These are phyloP conservation scores for Drosophila stalkeri DNA, from an alignment of 2,888 invertebrate species.

Conservation along the genomic window DNA sequence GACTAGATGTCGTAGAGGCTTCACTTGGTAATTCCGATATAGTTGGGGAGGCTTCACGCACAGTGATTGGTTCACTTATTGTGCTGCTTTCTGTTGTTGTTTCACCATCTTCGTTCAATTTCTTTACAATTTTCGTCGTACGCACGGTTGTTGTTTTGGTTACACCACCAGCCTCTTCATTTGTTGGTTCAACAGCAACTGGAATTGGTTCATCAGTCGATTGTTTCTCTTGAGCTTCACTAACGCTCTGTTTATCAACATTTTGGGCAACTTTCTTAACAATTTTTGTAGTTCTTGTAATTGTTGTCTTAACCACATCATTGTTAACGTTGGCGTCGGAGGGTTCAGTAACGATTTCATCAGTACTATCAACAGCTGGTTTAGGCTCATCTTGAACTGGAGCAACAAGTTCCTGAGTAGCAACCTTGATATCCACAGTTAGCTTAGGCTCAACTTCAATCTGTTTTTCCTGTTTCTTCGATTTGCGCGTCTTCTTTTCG, in stretches of 20 bases:
- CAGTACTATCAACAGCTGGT: conserved; percentile 3
- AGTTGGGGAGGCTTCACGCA: conserved; percentile 69
- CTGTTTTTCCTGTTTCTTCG: conserved; percentile 29
- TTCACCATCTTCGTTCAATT: conserved; percentile 74
- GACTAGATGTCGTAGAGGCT: conserved; percentile 71
- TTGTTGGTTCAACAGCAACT: conserved; percentile 31
- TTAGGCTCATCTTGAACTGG: conserved; percentile 13
- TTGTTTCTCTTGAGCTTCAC: conserved; percentile 24
- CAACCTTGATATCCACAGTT: not conserved
- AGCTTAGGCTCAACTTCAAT: not conserved
- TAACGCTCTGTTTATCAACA: conserved; percentile 47
- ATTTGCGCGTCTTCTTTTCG: conserved; percentile 32
- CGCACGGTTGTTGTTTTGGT: conserved; percentile 83
- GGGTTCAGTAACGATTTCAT: conserved; percentile 13
- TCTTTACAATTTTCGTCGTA: conserved; percentile 82
- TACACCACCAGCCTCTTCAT: conserved; percentile 61
- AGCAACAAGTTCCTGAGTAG: conserved; percentile 8
- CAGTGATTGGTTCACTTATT: conserved; percentile 68
- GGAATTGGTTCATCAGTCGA: conserved; percentile 12
- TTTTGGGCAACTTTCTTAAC: conserved; percentile 79
- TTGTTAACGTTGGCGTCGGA: conserved; percentile 30
- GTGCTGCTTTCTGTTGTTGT: conserved; percentile 66
- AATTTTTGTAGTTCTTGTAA: conserved; percentile 80
- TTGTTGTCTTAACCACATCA: conserved; percentile 79
- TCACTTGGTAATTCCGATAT: conserved; percentile 68